Base-by-base conservation (phyloP, 2,888 invertebrate species). In the Apodemia zela region DNA sequence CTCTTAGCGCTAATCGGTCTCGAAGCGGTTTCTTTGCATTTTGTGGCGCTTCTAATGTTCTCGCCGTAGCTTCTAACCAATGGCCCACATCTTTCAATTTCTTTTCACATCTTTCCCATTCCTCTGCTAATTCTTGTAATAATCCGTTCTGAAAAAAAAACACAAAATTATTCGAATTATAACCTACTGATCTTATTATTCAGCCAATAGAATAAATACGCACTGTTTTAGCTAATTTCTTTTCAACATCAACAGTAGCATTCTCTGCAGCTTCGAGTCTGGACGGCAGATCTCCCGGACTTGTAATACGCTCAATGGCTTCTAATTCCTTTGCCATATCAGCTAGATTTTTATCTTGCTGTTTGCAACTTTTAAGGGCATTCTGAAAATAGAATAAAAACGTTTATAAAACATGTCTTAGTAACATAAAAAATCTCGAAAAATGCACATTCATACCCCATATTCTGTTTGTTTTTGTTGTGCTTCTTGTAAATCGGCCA, bases 71-170 rank as follows among this genome's bases (percentile, higher is more conserved):
- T 67, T 98, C 98, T 73, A 98, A 94, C 98, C 98, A 98, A 70
- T 93, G 93, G 67, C 95, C 95, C 59, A 97, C 96, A 73, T 98
- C 98, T 83, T 97, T 96, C 83, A 98, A 94, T 85, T 98, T 98
- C 83, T 94, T 96, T 86, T 98, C 98, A 87, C 98, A 98, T 84
- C 98, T 97, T 81, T 98, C 98, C 97, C 98, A 98, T 91, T 98
- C 98, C 82, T 98, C 98, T 60, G 96, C 95, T 62, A 97, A 95
- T 89, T 98, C 98, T 93, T 97, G 97, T 66, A 98, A 93, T 72
- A 97, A 89, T 59, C 97, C 96, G 80, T 96, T 96, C 97, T 97
- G 86, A 68, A 93, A 93, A 71, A 66, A 68, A 65, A 65, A 3
- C 67, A 61, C 67, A 61, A 4, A 33, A 29, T 42, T 18, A 18